phyloP scores from a whole-genome alignment of 2,113 vertebrate species.

The Cyphotilapia sp. region DNA sequence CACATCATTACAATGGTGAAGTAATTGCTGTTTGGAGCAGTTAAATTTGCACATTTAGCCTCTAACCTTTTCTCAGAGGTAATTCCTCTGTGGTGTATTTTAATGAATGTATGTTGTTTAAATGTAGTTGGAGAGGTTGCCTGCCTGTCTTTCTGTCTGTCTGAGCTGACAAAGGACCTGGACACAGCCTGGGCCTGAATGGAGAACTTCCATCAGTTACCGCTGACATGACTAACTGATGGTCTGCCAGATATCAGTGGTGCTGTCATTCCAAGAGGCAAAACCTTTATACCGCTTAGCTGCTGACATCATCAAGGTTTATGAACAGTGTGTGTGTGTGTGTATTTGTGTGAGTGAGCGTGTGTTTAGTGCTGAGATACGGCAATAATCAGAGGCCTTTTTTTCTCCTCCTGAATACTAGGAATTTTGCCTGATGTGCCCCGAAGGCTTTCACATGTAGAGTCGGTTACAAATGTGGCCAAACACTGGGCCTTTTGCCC shows the following conservation, averaged over 20 bases:
- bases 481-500: constrained; percentile 55
- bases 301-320: constrained; percentile 31
- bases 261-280: constrained; percentile 46
- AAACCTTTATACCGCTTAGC: constrained; percentile 3
- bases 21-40: constrained; percentile 4
- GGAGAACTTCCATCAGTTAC: constrained; percentile 57
- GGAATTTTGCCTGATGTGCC: constrained; percentile 54
- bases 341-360: background rate
- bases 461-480: constrained; percentile 25
- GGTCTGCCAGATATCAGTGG: constrained; percentile 52
- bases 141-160: constrained; percentile 29
- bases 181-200: constrained; percentile 22
- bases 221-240: constrained; percentile 51
- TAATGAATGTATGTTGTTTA: constrained; percentile 59
- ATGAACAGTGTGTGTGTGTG: background rate
- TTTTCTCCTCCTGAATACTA: background rate
- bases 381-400: constrained; percentile 36
- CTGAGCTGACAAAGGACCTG: constrained; percentile 31
- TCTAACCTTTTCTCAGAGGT: constrained; percentile 40
- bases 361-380: constrained; percentile 30
- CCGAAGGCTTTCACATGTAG: constrained; percentile 61
- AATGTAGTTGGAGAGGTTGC: constrained; percentile 28
- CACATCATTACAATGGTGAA: background rate
- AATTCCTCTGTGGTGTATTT: constrained; percentile 43
- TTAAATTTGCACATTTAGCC: constrained; percentile 46